Conservation (phyloP, 2,888 invertebrate genomes). For the Drosophila mayaguana region DNA sequence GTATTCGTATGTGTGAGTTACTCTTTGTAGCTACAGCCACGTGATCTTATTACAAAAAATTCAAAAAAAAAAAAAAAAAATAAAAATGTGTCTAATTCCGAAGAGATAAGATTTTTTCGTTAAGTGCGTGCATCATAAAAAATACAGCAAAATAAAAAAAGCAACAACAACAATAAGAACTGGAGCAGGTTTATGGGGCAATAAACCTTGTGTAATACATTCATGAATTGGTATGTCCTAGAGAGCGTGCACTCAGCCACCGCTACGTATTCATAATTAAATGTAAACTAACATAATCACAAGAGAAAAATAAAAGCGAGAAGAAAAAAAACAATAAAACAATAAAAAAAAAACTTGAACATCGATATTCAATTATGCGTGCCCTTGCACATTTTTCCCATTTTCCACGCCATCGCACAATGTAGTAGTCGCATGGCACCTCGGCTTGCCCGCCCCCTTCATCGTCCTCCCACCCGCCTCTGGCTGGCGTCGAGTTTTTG, state of each 20-base stretch:
- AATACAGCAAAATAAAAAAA: neutral
- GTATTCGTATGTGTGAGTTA: constrained; percentile 21
- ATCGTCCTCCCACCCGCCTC: neutral
- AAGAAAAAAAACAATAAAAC: neutral
- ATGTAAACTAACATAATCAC: constrained; percentile 7
- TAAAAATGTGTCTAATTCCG: constrained; percentile 48
- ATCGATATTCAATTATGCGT: constrained; percentile 62
- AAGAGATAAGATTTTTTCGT: constrained; percentile 47
- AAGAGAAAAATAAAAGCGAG: neutral
- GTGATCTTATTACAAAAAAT: constrained; percentile 46
- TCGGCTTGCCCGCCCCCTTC: neutral
- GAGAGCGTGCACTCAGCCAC: constrained; percentile 1
- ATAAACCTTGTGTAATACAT: constrained; percentile 25
- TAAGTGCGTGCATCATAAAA: constrained; percentile 30
- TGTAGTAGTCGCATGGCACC: constrained; percentile 6
- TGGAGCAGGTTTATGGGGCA: constrained; percentile 23
- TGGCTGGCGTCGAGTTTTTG: constrained; percentile 4
- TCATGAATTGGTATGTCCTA: constrained; percentile 30
- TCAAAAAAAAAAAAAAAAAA: constrained; percentile 9
- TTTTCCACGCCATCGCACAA: constrained; percentile 65
- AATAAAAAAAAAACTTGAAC: constrained; percentile 15
- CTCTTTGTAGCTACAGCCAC: constrained; percentile 42
- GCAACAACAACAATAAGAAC: neutral
- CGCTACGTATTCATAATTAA: constrained; percentile 21
- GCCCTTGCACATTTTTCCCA: constrained; percentile 73